Percentiles rank a stretch among this genome's conserved stretches.
Evolutionary conservation across 2,113 vertebrate genomes (phyloP).

Genomic region (Pagrus major): DNA sequence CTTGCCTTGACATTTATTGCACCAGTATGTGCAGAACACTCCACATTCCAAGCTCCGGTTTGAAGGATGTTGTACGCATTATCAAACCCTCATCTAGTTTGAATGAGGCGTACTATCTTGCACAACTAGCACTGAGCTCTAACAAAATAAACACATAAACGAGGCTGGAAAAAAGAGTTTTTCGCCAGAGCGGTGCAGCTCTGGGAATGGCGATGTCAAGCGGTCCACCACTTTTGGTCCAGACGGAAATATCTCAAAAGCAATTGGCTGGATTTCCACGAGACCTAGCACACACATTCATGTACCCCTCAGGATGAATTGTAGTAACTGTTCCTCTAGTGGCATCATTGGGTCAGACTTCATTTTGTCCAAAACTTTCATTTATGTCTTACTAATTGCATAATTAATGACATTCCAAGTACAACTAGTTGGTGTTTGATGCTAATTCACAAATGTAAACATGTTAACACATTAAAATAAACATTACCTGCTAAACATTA

Average conservation of each 20-base stretch:
- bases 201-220: not conserved
- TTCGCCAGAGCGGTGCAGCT: not conserved
- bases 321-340: not conserved
- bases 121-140: not conserved
- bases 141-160: not conserved
- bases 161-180: slow-evolving; percentile 2
- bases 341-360: not conserved
- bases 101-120: not conserved
- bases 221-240: not conserved
- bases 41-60: not conserved
- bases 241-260: not conserved
- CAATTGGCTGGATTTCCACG: not conserved
- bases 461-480: not conserved
- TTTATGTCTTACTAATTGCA: not conserved
- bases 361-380: not conserved
- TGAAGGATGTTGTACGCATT: not conserved
- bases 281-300: not conserved
- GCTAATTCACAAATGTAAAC: not conserved
- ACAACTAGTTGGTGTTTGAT: not conserved
- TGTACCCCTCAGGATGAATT: not conserved
- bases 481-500: not conserved
- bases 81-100: slow-evolving; percentile 1
- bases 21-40: not conserved
- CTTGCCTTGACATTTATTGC: slow-evolving; percentile 27
- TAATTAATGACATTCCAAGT: not conserved